A percentile compares a stretch with the other conserved stretches of the same genome.
Conservation (phyloP, 2,113 vertebrate species). For the Podarcis raffonei region DNA sequence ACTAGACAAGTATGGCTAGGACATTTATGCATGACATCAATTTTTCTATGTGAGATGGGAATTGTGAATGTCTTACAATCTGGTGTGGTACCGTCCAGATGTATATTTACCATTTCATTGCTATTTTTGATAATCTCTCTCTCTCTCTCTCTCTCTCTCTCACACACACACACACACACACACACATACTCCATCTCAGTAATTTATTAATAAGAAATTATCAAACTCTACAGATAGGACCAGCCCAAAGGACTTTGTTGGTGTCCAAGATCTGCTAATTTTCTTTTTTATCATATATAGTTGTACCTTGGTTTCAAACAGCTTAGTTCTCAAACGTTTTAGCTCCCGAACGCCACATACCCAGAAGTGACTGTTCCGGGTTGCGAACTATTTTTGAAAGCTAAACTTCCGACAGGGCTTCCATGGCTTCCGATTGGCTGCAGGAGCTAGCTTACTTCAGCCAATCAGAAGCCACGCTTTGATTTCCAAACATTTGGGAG, state of each 20-base stretch:
- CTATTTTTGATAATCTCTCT: neutral
- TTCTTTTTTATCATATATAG: neutral
- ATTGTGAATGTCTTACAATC: neutral
- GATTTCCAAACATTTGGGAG: no score
- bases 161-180: no score
- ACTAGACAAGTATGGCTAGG: neutral
- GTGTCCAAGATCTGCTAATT: neutral
- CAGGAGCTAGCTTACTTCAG: no score
- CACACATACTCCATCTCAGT: neutral
- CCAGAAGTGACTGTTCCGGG: no score
- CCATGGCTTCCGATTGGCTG: no score
- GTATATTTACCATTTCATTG: neutral
- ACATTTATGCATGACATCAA: neutral
- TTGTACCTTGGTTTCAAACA: neutral
- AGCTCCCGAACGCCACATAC: no score
- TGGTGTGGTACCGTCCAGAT: neutral
- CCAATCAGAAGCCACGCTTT: no score
- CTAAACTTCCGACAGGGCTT: no score
- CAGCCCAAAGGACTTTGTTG: neutral
- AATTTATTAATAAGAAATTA: neutral
- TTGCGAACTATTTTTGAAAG: no score
- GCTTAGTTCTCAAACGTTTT: no score
- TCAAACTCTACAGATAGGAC: neutral
- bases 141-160: no score
- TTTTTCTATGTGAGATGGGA: neutral